Evolutionary conservation across 1,140 invertebrate species (phyloP).

Genomic region (Parapsyche elsis): DNA sequence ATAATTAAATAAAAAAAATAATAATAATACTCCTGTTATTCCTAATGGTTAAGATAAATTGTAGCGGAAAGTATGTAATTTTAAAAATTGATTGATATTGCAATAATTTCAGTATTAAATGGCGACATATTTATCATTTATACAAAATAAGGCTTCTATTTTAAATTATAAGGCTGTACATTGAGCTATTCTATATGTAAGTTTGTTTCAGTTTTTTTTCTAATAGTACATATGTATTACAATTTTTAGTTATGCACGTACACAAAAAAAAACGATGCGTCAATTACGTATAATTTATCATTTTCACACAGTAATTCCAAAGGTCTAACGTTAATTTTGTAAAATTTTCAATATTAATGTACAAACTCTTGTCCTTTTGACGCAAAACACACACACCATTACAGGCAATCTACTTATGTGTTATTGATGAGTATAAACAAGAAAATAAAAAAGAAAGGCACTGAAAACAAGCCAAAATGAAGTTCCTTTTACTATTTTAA

Average conservation of each 20-base stretch:
- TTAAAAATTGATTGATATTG: conserved; percentile 30
- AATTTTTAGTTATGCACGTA: no score
- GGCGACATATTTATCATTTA: conserved; percentile 25
- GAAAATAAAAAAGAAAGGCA: conserved; percentile 6
- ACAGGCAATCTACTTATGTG: no score
- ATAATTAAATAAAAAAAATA: conserved; percentile 24
- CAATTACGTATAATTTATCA: no score
- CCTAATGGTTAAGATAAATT: conserved; percentile 26
- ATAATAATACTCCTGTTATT: conserved; percentile 38
- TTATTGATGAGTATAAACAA: neutral
- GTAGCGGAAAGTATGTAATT: conserved; percentile 10
- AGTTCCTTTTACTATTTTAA: conserved; percentile 46
- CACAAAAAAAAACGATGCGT: no score
- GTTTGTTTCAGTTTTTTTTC: neutral
- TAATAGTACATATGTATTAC: no score
- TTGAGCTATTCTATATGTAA: conserved; percentile 24
- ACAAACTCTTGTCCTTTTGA: no score
- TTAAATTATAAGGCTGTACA: conserved; percentile 38
- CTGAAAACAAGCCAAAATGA: conserved; percentile 39
- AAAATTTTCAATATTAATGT: neutral
- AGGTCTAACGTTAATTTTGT: neutral
- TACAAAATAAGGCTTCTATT: conserved; percentile 21
- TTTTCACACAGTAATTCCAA: no score
- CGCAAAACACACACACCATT: neutral
- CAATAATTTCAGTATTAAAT: conserved; percentile 46